Evolutionary conservation across 2,888 invertebrate species (phyloP), one percentile per base, ranked within the genome.

Genomic region (Gastrophysa polygoni): DNA sequence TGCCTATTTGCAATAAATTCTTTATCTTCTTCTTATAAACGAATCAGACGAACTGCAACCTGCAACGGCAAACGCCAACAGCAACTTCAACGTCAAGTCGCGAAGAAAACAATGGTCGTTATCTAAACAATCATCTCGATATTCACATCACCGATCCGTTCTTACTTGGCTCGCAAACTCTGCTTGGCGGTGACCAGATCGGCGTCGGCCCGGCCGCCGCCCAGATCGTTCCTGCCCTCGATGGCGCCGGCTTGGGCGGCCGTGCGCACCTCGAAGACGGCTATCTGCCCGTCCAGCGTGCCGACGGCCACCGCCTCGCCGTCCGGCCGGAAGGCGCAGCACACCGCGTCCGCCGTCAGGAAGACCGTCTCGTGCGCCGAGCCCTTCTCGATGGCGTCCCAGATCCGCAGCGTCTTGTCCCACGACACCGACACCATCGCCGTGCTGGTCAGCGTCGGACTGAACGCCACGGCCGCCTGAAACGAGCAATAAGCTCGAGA

Each of bases 271-370:
- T 94, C 87, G 77, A 95, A 96, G 73, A 95, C 87, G 0, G 89
- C 85, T 70, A 98, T 92, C 71, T 89, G 90, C 0, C 95, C 95
- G 79, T 95, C 93, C 16, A 98, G 81, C 0, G 96, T 94, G 0
- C 96, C 91, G 0, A 96, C 96, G 1, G 98, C 97, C 16, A 99
- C 86, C 85, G 97, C 92, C 75, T 90, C 87, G 0, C 98, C 98
- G 77, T 94, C 93, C 0, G 98, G 97, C 71, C 92, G 89, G 77
- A 93, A 96, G 0, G 88, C 87, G 0, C 98, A 91, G 68, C 90
- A 91, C 43, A 96, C 81, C 0, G 91, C 95, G 81, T 98, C 98
- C 0, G 92, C 84, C 0, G 85, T 82, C 8, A 97, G 81, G 64
- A 88, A 86, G 44, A 98, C 86, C 0, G 91, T 90, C 83, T 98